A percentile compares a stretch with the other conserved stretches of the same genome.
These are phyloP conservation scores for Drosophila siamana DNA, from an alignment of 2,888 invertebrate genomes.

Conservation along the genomic window DNA sequence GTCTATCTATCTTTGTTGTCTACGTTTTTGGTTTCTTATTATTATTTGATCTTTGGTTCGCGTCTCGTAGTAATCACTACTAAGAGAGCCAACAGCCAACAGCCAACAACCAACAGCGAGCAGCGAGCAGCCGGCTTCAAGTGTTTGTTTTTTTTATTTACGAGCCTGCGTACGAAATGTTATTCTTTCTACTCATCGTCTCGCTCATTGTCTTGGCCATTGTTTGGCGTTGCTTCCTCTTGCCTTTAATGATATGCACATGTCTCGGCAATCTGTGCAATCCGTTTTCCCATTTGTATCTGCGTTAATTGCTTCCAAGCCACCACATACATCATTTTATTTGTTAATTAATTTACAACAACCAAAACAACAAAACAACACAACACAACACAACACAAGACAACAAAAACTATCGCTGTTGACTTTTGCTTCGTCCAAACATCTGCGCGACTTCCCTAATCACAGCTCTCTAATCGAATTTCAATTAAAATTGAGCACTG, in stretches of 20 bases:
- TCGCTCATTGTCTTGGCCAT: conserved; percentile 1
- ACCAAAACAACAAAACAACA: too few relatives aligned
- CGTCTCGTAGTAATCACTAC: conserved; percentile 31
- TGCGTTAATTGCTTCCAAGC: too few relatives aligned
- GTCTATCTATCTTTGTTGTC: conserved; percentile 15
- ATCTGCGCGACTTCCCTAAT: too few relatives aligned
- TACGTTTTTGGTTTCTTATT: background rate
- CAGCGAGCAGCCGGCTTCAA: conserved; percentile 62
- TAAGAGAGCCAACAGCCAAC: conserved; percentile 17
- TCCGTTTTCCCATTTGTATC: background rate
- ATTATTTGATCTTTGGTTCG: conserved; percentile 32
- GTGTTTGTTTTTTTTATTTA: conserved; percentile 60
- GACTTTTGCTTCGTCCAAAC: too few relatives aligned
- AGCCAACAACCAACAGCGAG: too few relatives aligned
- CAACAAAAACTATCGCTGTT: too few relatives aligned
- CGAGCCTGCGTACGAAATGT: conserved; percentile 52
- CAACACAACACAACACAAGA: too few relatives aligned
- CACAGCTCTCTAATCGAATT: background rate
- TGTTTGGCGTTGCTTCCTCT: conserved; percentile 1
- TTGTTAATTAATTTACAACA: too few relatives aligned
- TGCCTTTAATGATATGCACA: conserved; percentile 57
- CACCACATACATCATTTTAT: too few relatives aligned
- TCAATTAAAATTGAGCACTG: background rate
- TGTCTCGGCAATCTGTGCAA: conserved; percentile 51
- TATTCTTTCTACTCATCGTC: conserved; percentile 7